These are phyloP conservation scores for Scelioninae gen. 1 DNA, from an alignment of 2,888 invertebrate genomes.

Conservation along the genomic window DNA sequence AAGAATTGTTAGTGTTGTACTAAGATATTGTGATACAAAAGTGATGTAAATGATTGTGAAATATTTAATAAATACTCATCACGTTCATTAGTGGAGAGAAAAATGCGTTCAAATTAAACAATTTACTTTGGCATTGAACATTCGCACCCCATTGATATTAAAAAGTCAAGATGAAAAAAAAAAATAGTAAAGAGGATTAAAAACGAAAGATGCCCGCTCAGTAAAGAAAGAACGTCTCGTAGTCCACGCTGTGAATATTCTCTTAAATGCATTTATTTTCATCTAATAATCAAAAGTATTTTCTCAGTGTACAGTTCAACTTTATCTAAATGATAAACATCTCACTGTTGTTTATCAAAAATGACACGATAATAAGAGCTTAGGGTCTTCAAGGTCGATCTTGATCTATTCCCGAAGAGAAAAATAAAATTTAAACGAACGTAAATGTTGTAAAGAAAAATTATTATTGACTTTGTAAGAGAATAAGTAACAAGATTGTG, in stretches of 20 bases:
- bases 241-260: constrained; percentile 66
- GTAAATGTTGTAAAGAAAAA: not conserved
- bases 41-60: constrained; percentile 60
- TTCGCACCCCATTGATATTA: not conserved
- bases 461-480: not conserved
- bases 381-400: constrained; percentile 69
- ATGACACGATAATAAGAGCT: constrained; percentile 70
- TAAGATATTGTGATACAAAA: constrained; percentile 63
- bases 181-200: not conserved
- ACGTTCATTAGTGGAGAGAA: constrained; percentile 23
- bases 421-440: constrained; percentile 31
- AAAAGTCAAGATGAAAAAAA: too few species aligned
- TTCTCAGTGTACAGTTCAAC: constrained; percentile 69
- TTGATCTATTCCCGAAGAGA: constrained; percentile 62
- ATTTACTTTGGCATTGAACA: constrained; percentile 41
- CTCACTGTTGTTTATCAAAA: constrained; percentile 63
- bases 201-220: constrained; percentile 55
- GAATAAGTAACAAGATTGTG: not conserved
- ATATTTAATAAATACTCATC: constrained; percentile 51
- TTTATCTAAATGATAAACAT: constrained; percentile 65
- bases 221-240: constrained; percentile 68
- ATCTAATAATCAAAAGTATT: constrained; percentile 65
- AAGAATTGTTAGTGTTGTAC: constrained; percentile 62
- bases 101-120: constrained; percentile 24
- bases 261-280: constrained; percentile 64